Conservation (phyloP, 1,140 invertebrate genomes). For the Episyrphus balteatus region DNA sequence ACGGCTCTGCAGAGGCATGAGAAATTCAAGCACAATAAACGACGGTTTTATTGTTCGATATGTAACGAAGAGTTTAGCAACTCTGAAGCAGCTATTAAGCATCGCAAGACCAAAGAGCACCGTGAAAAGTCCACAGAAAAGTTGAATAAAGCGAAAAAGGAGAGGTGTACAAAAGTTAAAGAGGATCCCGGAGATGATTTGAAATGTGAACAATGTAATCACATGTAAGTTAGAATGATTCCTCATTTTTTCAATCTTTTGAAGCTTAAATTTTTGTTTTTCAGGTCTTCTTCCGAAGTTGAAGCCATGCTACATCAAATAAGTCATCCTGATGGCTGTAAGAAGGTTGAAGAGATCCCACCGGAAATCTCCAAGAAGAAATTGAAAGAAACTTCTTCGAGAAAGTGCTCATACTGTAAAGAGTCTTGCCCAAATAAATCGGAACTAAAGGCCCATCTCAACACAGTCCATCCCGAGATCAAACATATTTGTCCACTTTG, state of each 20-base stretch:
- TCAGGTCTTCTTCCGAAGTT: conserved; percentile 2
- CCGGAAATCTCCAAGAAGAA: background rate
- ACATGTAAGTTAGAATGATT: conserved; percentile 11
- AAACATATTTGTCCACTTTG: conserved; percentile 54
- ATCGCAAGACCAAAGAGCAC: conserved; percentile 52
- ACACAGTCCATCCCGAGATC: conserved; percentile 47
- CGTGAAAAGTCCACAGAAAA: conserved; percentile 10
- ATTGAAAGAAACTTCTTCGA: background rate
- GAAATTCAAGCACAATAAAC: conserved; percentile 42
- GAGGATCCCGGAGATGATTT: conserved; percentile 7
- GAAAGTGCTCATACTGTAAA: conserved; percentile 15
- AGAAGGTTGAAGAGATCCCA: background rate
- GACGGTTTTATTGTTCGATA: conserved; percentile 52
- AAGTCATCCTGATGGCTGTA: background rate
- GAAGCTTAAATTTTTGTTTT: background rate
- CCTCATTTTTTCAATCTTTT: background rate
- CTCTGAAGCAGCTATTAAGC: conserved; percentile 49
- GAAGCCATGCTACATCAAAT: conserved; percentile 5
- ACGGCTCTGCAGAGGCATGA: conserved; percentile 56
- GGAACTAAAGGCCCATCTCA: conserved; percentile 54
- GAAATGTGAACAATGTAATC: conserved; percentile 49
- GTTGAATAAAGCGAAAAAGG: background rate
- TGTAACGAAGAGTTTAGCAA: conserved; percentile 53
- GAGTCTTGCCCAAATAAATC: conserved; percentile 40
- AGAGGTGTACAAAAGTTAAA: background rate